A percentile compares a stretch with the other conserved stretches of the same genome.
phyloP scores from a whole-genome alignment of 2,797 vertebrate species.

The Melanotaenia trifasciata region DNA sequence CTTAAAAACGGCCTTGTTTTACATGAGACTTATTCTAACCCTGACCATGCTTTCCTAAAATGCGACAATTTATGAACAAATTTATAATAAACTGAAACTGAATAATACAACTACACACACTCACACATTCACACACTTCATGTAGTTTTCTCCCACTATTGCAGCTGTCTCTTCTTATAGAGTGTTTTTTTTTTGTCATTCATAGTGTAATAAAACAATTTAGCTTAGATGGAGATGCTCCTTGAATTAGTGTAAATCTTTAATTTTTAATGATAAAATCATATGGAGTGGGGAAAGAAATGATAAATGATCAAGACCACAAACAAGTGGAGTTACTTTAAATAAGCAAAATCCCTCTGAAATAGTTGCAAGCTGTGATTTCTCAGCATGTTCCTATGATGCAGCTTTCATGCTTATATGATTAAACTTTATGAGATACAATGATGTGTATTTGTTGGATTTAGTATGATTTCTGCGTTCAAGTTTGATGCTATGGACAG shows the following conservation, averaged over 20 bases:
- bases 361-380: background rate
- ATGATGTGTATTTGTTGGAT: background rate
- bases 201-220: background rate
- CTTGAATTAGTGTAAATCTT: background rate
- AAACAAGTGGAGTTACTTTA: background rate
- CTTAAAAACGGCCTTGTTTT: constrained; percentile 19
- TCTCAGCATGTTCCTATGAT: background rate
- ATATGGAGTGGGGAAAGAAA: background rate
- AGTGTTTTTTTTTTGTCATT: background rate
- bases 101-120: background rate
- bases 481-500: background rate
- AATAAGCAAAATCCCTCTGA: background rate
- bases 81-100: background rate
- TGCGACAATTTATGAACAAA: constrained; percentile 4
- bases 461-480: background rate
- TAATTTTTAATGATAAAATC: background rate
- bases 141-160: background rate
- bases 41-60: constrained; percentile 20
- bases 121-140: constrained; percentile 26
- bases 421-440: background rate
- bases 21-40: constrained; percentile 14
- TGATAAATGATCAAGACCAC: background rate
- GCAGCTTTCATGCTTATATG: background rate
- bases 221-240: background rate
- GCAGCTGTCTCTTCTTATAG: constrained; percentile 21